Evolutionary conservation across 2,888 invertebrate genomes (phyloP), one percentile per base, ranked within the genome.

Genomic region (Euspilapteryx auroguttella): DNA sequence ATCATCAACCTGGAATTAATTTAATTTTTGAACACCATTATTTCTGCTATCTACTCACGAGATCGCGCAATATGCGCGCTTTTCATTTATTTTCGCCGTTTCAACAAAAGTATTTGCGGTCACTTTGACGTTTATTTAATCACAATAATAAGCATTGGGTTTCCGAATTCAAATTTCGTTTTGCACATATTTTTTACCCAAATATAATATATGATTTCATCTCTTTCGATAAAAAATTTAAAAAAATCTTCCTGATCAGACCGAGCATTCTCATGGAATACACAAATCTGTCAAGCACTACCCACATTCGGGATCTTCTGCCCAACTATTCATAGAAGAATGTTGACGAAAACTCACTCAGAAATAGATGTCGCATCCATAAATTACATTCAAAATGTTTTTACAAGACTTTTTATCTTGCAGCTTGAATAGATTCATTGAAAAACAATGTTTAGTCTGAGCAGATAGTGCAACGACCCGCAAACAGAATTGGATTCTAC

Each of bases 1-100:
- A 73, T 77, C 77, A 73, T 75, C 73, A 76, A 73, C 71, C 66
- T 73, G 76, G 76, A 76, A 76, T 75, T 76, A 76, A 76, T 76
- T 75, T 68, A 64, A 73, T 73, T 75, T 75, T 75, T 75, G 71
- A 71, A 71, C 69, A 63, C 73, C 69, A 73, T 75, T 73, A 75
- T 73, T 75, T 66, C 69, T 68, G 65, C 64, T 73, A 73, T 73
- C 73, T 68, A 63, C 58, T 53, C 51, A 49, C 52, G 55, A 59
- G 52, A 68, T 69, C 68, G 65, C 51, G 49, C 71, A 73, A 73
- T 73, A 75, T 71, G 73, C 68, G 68, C 62, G 50, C 55, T 64
- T 61, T 55, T 49, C 56, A 57, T 65, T 71, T 69, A 71, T 73
- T 64, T 61, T 47, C 45, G 47, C 55, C 21, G 26, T 28, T 17